Evolutionary conservation across 1,140 invertebrate genomes (phyloP), one percentile per base, ranked within the genome.

Genomic region (Drosophila oshimai): DNA sequence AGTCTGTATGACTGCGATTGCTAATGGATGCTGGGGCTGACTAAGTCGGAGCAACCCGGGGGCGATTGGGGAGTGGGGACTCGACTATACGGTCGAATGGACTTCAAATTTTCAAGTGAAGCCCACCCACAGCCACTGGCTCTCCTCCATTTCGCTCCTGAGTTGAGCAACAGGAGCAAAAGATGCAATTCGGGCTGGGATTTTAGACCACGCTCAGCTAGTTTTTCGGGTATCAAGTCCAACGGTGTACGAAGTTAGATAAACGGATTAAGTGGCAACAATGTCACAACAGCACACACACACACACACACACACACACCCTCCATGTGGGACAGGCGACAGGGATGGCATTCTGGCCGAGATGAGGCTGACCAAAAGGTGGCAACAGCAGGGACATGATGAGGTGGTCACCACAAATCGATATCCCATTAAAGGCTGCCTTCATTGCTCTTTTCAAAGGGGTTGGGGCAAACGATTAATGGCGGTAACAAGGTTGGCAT

Each of bases 231-330:
- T 78, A 89, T 88, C 81, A 87, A 90, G 89, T 89, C 89, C 89
- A 90, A 74, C 84, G 86, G 89, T 90, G 89, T 90, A 90, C 89
- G 89, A 90, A 90, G 84, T 86, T 90, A 89, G 89, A 90, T 90
- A 90, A 90, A 90, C 89, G 89, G 89, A 90, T 90, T 90, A 90
- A 89, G 86, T 87, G 81, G 55, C 81, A 81, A 87, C 81, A 87
- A 77, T 87, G 81, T 77, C 62, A 64, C 75, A 79, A 39, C 67
- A 65, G 31, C 15, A 29, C 34, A 47, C 55, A 50, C 58, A 34
- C 24, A 9, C 37, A 36, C 41, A 44, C 44, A 24, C 33, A 50
- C 33, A 50, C 46, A 50, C 31, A 33, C 26, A 34, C 28, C 20
- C 24, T 34, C 22, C 31, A 58, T 17, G 41, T 10, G 2, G 57